Conservation (phyloP, 2,797 vertebrate species). For the Gila robusta region DNA sequence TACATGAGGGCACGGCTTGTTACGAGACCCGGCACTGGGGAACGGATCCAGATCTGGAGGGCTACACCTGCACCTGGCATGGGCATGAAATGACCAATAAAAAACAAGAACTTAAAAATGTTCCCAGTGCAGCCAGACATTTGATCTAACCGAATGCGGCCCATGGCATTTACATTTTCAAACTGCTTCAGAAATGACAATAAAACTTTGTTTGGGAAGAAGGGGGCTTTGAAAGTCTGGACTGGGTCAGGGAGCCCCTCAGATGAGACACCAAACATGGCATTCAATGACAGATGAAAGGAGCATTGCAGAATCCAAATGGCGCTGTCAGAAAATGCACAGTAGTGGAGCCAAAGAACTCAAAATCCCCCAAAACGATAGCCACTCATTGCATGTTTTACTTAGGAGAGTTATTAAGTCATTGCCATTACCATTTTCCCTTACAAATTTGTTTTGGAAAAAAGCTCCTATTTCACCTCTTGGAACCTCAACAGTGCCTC, state of each 20-base stretch:
- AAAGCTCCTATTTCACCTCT: constrained; percentile 72
- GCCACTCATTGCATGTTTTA: constrained; percentile 50
- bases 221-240: constrained; percentile 55
- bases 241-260: constrained; percentile 65
- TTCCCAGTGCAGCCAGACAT: constrained; percentile 64
- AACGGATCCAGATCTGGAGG: constrained; percentile 52
- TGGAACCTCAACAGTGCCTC: constrained; percentile 67
- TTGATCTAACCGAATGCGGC: constrained; percentile 73
- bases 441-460: constrained; percentile 79
- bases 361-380: constrained; percentile 42
- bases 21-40: constrained; percentile 50
- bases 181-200: constrained; percentile 55
- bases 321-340: constrained; percentile 67
- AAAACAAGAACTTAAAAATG: constrained; percentile 50
- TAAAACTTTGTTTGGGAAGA: constrained; percentile 45
- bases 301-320: constrained; percentile 73
- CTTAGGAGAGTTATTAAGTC: constrained; percentile 56
- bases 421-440: constrained; percentile 49
- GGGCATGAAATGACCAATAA: constrained; percentile 63
- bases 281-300: constrained; percentile 73
- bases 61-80: constrained; percentile 64
- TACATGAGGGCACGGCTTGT: constrained; percentile 56
- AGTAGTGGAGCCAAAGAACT: constrained; percentile 65
- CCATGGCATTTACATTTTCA: constrained; percentile 65
- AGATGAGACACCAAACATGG: constrained; percentile 72